Base-by-base conservation (phyloP, 2,113 vertebrate genomes). In the Ptyas mucosa region DNA sequence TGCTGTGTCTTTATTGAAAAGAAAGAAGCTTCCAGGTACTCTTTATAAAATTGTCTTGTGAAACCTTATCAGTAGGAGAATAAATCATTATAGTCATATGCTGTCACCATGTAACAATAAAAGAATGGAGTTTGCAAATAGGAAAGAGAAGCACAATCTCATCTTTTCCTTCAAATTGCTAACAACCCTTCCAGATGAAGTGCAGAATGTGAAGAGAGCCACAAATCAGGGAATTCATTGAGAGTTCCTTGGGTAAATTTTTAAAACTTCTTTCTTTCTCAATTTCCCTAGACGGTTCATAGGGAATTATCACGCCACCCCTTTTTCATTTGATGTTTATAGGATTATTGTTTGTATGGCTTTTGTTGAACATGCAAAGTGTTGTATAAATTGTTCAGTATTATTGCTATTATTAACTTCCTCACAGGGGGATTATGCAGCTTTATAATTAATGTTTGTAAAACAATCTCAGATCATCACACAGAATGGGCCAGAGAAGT, bases 401-500 rank as follows among this genome's bases (percentile, higher is more conserved):
- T 95, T 96, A 94, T 43, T 96, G 92, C 90, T 52, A 64, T 96
- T 95, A 96, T 95, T 96, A 95, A 89, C 34, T 95, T 94, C 93
- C 92, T 95, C 95, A 88, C 51, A 91, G 89, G 94, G 89, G 92
- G 90, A 93, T 91, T 96, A 95, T 89, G 92, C 90, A 92, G 92
- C 89, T 95, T 96, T 1, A 0, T 95, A 95, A 97, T 96, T 96
- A 96, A 94, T 95, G 90, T 91, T 96, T 93, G 57, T 92, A 95
- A 96, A 95, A 93, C 94, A 96, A 94, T 95, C 91, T 69, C 93
- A 90, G 91, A 95, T 93, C 96, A 95, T 85, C 0, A 0, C 92
- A 94, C 92, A 39, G 93, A 89, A 94, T 8, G 52, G 93, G 90
- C 85, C 91, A 88, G 75, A 93, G 94, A 94, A 96, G 93, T 58